phyloP scores from a whole-genome alignment of 2,888 invertebrate genomes.

The Ophion slaviceki region DNA sequence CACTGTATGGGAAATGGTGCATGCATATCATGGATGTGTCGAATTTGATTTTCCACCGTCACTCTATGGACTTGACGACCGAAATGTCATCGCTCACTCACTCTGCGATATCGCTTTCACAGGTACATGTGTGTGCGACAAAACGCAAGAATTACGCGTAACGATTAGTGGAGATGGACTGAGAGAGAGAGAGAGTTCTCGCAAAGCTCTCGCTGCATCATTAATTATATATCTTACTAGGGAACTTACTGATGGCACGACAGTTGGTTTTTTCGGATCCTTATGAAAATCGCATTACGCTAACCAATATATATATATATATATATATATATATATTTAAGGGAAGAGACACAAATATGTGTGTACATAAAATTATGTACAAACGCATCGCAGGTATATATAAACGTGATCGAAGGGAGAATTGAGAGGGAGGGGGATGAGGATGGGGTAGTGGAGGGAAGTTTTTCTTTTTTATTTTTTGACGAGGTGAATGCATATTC shows the following conservation, averaged over 20 bases:
- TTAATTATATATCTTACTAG: slow-evolving; percentile 75
- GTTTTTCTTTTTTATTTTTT: slow-evolving; percentile 38
- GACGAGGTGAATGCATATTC: slow-evolving; percentile 69
- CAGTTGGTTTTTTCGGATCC: slow-evolving; percentile 61
- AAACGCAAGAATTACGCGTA: neutral
- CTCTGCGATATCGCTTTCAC: slow-evolving; percentile 21
- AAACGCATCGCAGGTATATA: slow-evolving; percentile 35
- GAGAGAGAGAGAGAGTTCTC: slow-evolving; percentile 34
- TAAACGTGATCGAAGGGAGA: slow-evolving; percentile 42
- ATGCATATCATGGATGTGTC: slow-evolving; percentile 58
- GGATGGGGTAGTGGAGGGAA: slow-evolving; percentile 55
- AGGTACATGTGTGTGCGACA: neutral
- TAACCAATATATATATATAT: slow-evolving; percentile 72
- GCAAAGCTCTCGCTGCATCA: slow-evolving; percentile 69
- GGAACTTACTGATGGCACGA: slow-evolving; percentile 55
- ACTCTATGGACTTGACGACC: slow-evolving; percentile 43
- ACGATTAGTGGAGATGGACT: slow-evolving; percentile 48
- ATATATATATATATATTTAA: neutral
- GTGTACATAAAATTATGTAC: slow-evolving; percentile 7
- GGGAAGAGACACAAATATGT: slow-evolving; percentile 33
- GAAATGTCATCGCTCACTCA: slow-evolving; percentile 60
- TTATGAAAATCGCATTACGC: slow-evolving; percentile 82
- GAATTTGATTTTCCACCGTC: slow-evolving; percentile 69
- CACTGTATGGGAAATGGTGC: slow-evolving; percentile 33
- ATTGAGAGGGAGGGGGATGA: slow-evolving; percentile 32